Base-by-base conservation (phyloP, 2,888 invertebrate genomes). In the Spatulosminthurus flaviceps region DNA sequence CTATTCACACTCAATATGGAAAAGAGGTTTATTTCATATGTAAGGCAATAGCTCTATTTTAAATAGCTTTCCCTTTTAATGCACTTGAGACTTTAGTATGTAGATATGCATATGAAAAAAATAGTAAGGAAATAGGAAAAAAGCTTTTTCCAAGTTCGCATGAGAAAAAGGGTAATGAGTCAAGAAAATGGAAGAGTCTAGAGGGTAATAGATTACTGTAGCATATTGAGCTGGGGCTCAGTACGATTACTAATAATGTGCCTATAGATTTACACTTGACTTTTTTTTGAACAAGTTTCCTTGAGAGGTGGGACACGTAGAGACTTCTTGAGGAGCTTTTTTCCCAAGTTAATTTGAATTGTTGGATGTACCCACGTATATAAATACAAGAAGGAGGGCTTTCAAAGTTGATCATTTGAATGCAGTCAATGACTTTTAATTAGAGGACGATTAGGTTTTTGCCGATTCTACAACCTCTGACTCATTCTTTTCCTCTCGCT, bases 341-440 rank as follows among this genome's bases (percentile, higher is more conserved):
- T 13, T 51, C n/a, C 51, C 16, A 16, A 51, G 51, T 51, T 51
- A 51, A 51, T 51, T 51, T 51, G 51, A 51, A 51, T 70, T 78
- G 51, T 51, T 71, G 26, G 16, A 72, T 41, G 21, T 34, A 41
- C 61, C 21, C 26, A 64, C 41, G 29, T 29, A 29, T 22, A 67
- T 24, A 66, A 5, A 22, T 61, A 61, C 11, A 7, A 66, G 21
- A 29, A 42, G 1, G 26, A 28, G 41, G 21, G 41, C n/a, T 71
- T 24, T 73, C 78, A 80, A 83, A 83, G 77, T 79, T 80, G 84
- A 82, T 82, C 83, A 82, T 85, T 84, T 84, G 81, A 83, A 85
- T 85, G 82, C 85, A 85, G 83, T 82, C 84, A 83, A 85, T 83
- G 85, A 79, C 83, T 85, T 85, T 84, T 85, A 85, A 85, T 85